Conservation (phyloP, 1,140 invertebrate genomes). For the Drosophila busckii region DNA sequence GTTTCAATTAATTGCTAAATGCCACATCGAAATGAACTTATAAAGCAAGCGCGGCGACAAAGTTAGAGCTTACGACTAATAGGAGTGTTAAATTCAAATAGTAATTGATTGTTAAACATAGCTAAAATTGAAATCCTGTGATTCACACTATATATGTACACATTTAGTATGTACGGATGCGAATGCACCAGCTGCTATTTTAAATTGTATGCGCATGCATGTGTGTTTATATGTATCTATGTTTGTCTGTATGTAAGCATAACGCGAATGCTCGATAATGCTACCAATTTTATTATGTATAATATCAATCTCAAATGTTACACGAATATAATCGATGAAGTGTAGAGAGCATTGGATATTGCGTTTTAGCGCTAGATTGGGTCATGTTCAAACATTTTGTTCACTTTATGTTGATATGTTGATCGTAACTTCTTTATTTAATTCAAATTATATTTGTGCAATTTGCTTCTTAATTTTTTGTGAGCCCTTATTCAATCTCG, state of each 20-base stretch:
- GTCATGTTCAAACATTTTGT: slow-evolving; percentile 43
- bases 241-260: too few species aligned
- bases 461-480: slow-evolving; percentile 17
- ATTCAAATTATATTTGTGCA: slow-evolving; percentile 14
- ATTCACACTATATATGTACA: slow-evolving; percentile 57
- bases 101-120: slow-evolving; percentile 73
- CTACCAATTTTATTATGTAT: too few species aligned
- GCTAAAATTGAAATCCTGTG: slow-evolving; percentile 75
- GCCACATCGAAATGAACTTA: slow-evolving; percentile 68
- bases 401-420: slow-evolving; percentile 52
- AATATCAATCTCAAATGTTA: too few species aligned
- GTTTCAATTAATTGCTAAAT: slow-evolving; percentile 68
- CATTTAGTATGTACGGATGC: not conserved
- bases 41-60: slow-evolving; percentile 36
- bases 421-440: slow-evolving; percentile 46
- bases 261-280: too few species aligned
- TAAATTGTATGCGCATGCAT: slow-evolving; percentile 1
- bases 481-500: slow-evolving; percentile 25
- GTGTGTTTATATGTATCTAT: too few species aligned
- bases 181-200: not conserved
- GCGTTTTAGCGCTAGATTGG: too few species aligned
- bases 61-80: too few species aligned
- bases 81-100: slow-evolving; percentile 51
- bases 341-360: too few species aligned
- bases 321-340: too few species aligned